These are phyloP conservation scores for Chironomus tentans DNA, from an alignment of 2,888 invertebrate genomes.

Conservation along the genomic window DNA sequence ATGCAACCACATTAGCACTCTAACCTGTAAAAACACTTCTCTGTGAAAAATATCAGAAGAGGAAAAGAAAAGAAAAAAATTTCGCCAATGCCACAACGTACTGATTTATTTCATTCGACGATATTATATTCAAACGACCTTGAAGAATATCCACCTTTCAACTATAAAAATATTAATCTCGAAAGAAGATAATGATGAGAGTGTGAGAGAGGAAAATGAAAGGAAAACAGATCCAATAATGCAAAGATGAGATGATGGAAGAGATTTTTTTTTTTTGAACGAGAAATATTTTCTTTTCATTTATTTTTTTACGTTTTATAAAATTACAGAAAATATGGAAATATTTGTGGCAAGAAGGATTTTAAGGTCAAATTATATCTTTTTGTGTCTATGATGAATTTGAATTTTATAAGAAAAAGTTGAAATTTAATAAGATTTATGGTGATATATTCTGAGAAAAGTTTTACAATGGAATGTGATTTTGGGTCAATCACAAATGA, in stretches of 20 bases:
- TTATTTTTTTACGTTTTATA: background rate
- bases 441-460: no score
- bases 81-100: no score
- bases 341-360: background rate
- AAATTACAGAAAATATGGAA: background rate
- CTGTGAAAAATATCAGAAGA: no score
- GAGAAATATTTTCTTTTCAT: background rate
- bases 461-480: no score
- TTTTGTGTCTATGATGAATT: no score
- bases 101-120: no score
- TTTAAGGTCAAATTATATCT: background rate
- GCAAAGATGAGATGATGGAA: background rate
- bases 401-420: no score
- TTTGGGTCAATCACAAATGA: no score
- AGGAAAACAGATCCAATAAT: background rate
- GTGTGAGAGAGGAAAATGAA: background rate
- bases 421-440: no score
- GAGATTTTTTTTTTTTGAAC: background rate
- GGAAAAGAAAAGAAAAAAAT: no score
- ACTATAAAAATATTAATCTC: background rate
- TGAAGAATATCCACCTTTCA: background rate
- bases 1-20: no score
- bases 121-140: background rate
- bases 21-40: no score
- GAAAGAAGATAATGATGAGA: background rate